phyloP scores from a whole-genome alignment of 2,797 vertebrate species.

The Thalassophryne amazonica region DNA sequence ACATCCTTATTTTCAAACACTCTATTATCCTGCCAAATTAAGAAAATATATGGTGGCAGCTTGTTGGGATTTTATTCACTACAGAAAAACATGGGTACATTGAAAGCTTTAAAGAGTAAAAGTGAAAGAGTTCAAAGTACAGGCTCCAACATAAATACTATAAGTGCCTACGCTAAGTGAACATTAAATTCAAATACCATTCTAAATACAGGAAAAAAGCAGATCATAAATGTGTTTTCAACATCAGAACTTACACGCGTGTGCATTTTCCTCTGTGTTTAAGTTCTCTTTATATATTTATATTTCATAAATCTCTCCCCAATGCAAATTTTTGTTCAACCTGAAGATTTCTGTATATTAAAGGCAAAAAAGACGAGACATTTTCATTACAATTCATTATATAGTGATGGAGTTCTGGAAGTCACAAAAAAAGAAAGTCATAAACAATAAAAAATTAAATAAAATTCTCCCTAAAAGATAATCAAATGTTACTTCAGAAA shows the following conservation, averaged over 20 bases:
- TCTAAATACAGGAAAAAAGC: slow-evolving; percentile 98
- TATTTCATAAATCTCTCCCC: slow-evolving; percentile 93
- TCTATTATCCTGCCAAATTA: slow-evolving; percentile 99
- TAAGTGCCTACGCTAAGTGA: slow-evolving; percentile 99
- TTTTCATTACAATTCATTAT: slow-evolving; percentile 75
- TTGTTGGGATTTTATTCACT: slow-evolving; percentile 90
- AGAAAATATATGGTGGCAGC: slow-evolving; percentile 99
- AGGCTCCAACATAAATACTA: slow-evolving; percentile 99
- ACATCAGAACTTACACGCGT: slow-evolving; percentile 96
- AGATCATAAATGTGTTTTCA: slow-evolving; percentile 95
- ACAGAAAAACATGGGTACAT: slow-evolving; percentile 91
- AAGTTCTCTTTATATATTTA: slow-evolving; percentile 85
- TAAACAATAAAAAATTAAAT: slow-evolving; percentile 79
- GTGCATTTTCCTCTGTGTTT: slow-evolving; percentile 99
- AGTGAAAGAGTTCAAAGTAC: slow-evolving; percentile 99
- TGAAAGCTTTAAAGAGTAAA: slow-evolving; percentile 97
- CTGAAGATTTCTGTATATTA: slow-evolving; percentile 94
- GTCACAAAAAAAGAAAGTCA: slow-evolving; percentile 83
- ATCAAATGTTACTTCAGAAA: slow-evolving; percentile 80
- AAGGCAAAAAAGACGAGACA: slow-evolving; percentile 90
- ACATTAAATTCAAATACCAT: slow-evolving; percentile 99
- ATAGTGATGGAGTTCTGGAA: slow-evolving; percentile 86
- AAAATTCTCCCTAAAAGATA: slow-evolving; percentile 89
- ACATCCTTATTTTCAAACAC: slow-evolving; percentile 89
- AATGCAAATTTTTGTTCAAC: slow-evolving; percentile 89